phyloP scores from a whole-genome alignment of 2,888 invertebrate species.

The Erebia aethiops region DNA sequence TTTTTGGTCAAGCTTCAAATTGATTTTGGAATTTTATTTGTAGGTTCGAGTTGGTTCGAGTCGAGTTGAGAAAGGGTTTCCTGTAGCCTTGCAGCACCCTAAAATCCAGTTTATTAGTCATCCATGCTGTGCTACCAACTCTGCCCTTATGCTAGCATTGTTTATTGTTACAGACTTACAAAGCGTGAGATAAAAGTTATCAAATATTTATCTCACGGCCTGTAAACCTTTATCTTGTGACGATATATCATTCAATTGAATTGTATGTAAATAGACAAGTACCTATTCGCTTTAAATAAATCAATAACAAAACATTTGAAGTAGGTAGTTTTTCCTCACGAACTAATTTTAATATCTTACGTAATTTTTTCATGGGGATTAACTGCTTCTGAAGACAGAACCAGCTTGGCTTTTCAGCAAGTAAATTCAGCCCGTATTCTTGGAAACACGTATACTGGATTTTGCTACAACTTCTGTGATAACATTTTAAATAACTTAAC shows the following conservation, averaged over 20 bases:
- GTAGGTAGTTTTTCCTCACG: background rate
- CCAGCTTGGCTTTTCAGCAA: too few relatives aligned
- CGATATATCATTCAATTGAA: conserved; percentile 2
- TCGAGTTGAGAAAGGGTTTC: background rate
- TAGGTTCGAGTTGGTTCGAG: too few relatives aligned
- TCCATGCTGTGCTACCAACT: conserved; percentile 5
- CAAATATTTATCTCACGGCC: conserved; percentile 18
- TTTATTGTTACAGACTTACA: conserved; percentile 10
- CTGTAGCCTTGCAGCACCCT: background rate
- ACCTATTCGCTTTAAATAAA: background rate
- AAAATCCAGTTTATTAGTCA: conserved; percentile 17
- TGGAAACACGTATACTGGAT: too few relatives aligned
- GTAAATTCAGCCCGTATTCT: too few relatives aligned
- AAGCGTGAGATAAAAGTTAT: conserved; percentile 11
- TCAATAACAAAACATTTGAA: background rate
- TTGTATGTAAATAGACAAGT: conserved; percentile 17
- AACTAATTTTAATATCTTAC: background rate
- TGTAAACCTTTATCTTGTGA: conserved; percentile 1
- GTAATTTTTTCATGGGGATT: background rate
- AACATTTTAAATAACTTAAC: too few relatives aligned
- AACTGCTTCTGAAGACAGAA: too few relatives aligned
- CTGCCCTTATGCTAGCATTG: background rate
- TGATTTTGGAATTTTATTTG: background rate
- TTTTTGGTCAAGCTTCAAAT: background rate
- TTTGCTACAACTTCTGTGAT: too few relatives aligned